These are phyloP conservation scores for Sarcophaga rosellei DNA, from an alignment of 2,888 invertebrate species.

Conservation along the genomic window DNA sequence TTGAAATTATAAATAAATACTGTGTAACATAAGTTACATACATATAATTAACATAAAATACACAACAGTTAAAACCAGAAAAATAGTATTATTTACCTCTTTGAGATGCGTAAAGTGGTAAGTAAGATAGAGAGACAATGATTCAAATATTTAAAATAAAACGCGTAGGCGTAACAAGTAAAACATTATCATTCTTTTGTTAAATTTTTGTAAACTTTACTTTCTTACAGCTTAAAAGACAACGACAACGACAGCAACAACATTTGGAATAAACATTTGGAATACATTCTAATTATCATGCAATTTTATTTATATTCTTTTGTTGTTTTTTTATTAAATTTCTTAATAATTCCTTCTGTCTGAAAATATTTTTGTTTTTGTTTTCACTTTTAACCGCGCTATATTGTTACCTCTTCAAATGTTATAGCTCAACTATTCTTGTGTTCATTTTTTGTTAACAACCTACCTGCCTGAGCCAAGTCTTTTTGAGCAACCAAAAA, in stretches of 20 bases:
- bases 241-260: too few relatives aligned
- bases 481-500: constrained; percentile 21
- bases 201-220: background rate
- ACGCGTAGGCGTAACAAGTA: constrained; percentile 35
- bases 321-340: background rate
- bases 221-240: background rate
- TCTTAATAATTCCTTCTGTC: background rate
- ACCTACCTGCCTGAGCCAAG: constrained; percentile 25
- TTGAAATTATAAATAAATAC: too few relatives aligned
- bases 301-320: background rate
- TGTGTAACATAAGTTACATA: background rate
- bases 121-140: background rate
- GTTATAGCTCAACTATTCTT: constrained; percentile 35
- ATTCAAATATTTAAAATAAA: background rate
- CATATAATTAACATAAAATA: background rate
- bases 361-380: background rate
- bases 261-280: too few relatives aligned
- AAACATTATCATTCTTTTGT: constrained; percentile 25
- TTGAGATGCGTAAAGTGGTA: background rate
- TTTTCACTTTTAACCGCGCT: background rate
- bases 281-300: too few relatives aligned
- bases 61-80: too few relatives aligned
- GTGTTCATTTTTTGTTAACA: constrained; percentile 14
- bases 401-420: constrained; percentile 21
- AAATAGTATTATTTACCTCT: background rate